phyloP scores from a whole-genome alignment of 2,888 invertebrate genomes.

The Polydrusus tereticollis region DNA sequence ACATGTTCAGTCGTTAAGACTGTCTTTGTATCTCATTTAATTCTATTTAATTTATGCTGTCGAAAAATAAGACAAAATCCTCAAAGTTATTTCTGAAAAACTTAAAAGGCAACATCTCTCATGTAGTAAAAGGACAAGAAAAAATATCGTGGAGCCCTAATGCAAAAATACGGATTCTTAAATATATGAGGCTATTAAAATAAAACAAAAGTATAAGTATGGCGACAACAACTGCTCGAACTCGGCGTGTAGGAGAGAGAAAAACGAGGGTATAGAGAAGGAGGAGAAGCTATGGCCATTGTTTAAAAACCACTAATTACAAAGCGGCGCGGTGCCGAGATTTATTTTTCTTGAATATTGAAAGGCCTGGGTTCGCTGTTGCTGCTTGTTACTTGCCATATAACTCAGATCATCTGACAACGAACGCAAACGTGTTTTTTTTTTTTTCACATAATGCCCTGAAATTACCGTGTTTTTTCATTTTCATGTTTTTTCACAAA shows the following conservation, averaged over 20 bases:
- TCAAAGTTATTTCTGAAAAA: conserved; percentile 39
- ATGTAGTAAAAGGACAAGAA: conserved; percentile 35
- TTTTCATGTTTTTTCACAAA: not conserved
- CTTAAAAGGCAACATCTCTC: conserved; percentile 32
- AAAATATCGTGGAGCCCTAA: conserved; percentile 36
- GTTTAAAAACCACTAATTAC: conserved; percentile 68
- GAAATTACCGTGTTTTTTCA: not conserved
- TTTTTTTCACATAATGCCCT: conserved; percentile 8
- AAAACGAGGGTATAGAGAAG: conserved; percentile 49
- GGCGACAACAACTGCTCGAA: conserved; percentile 58
- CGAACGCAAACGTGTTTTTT: conserved; percentile 49
- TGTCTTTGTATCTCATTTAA: conserved; percentile 45
- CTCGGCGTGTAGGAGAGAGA: conserved; percentile 51
- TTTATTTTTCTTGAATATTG: conserved; percentile 69
- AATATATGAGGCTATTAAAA: conserved; percentile 61
- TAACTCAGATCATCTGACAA: conserved; percentile 67
- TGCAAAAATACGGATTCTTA: conserved; percentile 47
- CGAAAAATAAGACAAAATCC: conserved; percentile 13
- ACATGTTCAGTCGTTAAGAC: conserved; percentile 41
- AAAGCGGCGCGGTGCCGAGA: conserved; percentile 64
- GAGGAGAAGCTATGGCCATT: conserved; percentile 62
- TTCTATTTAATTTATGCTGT: conserved; percentile 40
- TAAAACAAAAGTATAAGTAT: conserved; percentile 58
- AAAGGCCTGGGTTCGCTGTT: conserved; percentile 62
- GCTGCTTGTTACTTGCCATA: conserved; percentile 65